Evolutionary conservation across 2,888 invertebrate species (phyloP).

Genomic region (Sarcophaga subvicina): DNA sequence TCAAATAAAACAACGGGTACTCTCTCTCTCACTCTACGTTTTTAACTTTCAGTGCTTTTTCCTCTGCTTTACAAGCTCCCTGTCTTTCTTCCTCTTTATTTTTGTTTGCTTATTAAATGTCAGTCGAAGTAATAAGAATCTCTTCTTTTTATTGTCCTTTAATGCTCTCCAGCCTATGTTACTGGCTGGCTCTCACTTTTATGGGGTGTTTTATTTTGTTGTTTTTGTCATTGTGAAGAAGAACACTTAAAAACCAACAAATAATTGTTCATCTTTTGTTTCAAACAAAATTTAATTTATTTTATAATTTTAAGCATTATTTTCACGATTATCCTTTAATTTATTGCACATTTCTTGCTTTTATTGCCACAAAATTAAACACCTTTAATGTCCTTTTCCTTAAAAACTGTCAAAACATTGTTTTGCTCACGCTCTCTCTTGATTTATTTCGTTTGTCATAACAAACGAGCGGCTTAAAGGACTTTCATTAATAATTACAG

Average conservation of each 20-base stretch:
- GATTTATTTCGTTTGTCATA: not conserved
- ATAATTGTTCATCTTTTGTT: not conserved
- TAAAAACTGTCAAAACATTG: slow-evolving; percentile 17
- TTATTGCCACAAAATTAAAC: not conserved
- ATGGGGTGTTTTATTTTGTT: slow-evolving; percentile 58
- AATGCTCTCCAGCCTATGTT: not conserved
- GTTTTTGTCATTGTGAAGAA: slow-evolving; percentile 37
- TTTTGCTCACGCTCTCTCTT: slow-evolving; percentile 16
- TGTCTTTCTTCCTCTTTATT: not conserved
- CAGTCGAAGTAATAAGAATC: slow-evolving; percentile 9
- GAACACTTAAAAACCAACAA: not conserved
- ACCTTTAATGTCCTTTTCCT: slow-evolving; percentile 9
- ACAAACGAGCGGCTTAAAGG: too few relatives aligned
- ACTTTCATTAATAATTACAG: not conserved
- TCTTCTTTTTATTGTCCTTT: slow-evolving; percentile 1
- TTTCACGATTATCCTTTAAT: not conserved
- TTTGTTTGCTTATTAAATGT: slow-evolving; percentile 18
- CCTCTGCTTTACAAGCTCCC: not conserved
- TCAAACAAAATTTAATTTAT: not conserved
- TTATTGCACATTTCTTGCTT: not conserved
- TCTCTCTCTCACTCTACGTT: not conserved
- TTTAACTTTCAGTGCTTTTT: not conserved
- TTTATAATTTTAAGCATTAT: not conserved
- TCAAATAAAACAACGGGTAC: slow-evolving; percentile 62
- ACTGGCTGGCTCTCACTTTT: slow-evolving; percentile 15